Evolutionary conservation across 2,888 invertebrate genomes (phyloP), one percentile per base, ranked within the genome.

Genomic region (Cephus pulcher): DNA sequence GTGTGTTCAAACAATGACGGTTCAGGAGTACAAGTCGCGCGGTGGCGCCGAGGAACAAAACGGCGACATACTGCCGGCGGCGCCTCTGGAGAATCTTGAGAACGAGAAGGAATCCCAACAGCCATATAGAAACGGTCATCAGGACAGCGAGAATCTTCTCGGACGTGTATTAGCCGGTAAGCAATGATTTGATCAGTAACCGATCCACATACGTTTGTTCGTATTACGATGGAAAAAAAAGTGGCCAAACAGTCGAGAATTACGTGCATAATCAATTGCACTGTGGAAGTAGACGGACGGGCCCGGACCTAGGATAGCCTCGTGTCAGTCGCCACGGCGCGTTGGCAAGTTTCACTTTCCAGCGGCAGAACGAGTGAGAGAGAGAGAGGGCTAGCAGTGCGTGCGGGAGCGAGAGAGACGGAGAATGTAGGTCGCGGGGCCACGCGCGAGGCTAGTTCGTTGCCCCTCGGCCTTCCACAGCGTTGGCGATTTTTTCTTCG

Each of bases 161-260:
- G 94, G 94, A 82, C 90, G 93, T 82, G 94, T 94, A 12, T 87
- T 94, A 80, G 94, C 93, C 92, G 94, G 94, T 94, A 92, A 92
- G 90, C 80, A 40, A 40, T 12, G 34, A 71, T 34, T 71, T 71
- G 32, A 4, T 71, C 71, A 1, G 6, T 56, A 23, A 56, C 2
- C 23, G 9, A 56, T 56, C 9, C 9, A 56, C 15, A 15, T 23
- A 9, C 0, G 56, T 40, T 40, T 40, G 4, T 56, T 23, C 56
- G 2, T 23, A 23, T 56, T 23, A 9, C 23, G 9, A 23, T 23
- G 56, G 6, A 56, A 23, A 1, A 1, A 35, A 35, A 23, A 56
- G 2, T 56, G 56, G 23, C 23, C 0, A 23, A 56, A 23, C 6
- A 56, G 23, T 56, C 23, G 23, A 23, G 15, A 23, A 23, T 56